These are phyloP conservation scores for fruit fly (Drosophila melanogaster) DNA, from an alignment of 1,140 invertebrate species.

Conservation along the genomic window Release_6_plus_ISO1_MT NT_033777.3:15150501-15151000, in stretches of 20 bases:
- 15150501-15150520: constrained; percentile 46
- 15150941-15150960: constrained; percentile 6
- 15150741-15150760: neutral
- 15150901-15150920: constrained; percentile 22
- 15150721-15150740: neutral
- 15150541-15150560: constrained; percentile 40
- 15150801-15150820: too few species aligned
- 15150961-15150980: constrained; percentile 23
- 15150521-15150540: constrained; percentile 43
- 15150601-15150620: constrained; percentile 58
- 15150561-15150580: constrained; percentile 45
- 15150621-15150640: neutral
- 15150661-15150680: neutral
- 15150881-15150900: constrained; percentile 17
- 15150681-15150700: neutral
- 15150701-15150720: neutral
- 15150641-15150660: constrained; percentile 24
- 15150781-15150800: too few species aligned
- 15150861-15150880: neutral
- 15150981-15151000: neutral
- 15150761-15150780: neutral
- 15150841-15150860: too few species aligned
- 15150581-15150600: constrained; percentile 61
- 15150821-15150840: too few species aligned
- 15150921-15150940: constrained; percentile 31